Evolutionary conservation across 2,888 invertebrate genomes (phyloP), one percentile per base, ranked within the genome.

Genomic region (Tanaodytes sp.): DNA sequence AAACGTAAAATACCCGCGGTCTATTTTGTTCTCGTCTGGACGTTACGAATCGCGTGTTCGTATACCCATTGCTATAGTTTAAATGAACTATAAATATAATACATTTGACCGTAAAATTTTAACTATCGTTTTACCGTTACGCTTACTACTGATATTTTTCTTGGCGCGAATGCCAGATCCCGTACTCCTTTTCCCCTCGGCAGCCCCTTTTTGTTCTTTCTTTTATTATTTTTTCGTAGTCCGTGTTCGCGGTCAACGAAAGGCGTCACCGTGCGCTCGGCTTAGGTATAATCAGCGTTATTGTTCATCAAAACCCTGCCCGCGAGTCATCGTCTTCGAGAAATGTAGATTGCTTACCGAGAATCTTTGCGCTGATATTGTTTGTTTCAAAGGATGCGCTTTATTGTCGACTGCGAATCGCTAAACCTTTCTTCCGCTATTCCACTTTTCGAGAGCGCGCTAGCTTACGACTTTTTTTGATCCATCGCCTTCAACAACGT

Each of bases 11-110:
- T 58, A 59, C 31, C 63, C 33, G 68, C 31, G 63, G 45, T 51
- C 46, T 30, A 64, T 59, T 61, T 70, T 42, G 57, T 62, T 70
- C 65, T 46, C 65, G 31, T 43, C 49, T 54, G 48, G 37, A 45
- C 42, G 37, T 51, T 31, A 31, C 52, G 30, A 62, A 49, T 40
- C 46, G 31, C 49, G 49, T 36, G 68, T 46, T 40, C 31, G 42
- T 54, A 36, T 48, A 49, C 57, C 64, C 33, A 61, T 70, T 65
- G 70, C 55, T 64, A 61, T 55, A 61, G 61, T 64, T 65, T 61
- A 65, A 70, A 70, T 70, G 70, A 59, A 65, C 65, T 55, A 70
- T 65, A 70, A 57, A 65, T 65, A 65, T 63, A 63, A 65, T 70
- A 69, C 63, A 69, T 69, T 70, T 57, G 61, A 48, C 58, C 70